A percentile compares a stretch with the other conserved stretches of the same genome.
Conservation (phyloP, 2,888 invertebrate genomes). For the Charanyca ferruginea region DNA sequence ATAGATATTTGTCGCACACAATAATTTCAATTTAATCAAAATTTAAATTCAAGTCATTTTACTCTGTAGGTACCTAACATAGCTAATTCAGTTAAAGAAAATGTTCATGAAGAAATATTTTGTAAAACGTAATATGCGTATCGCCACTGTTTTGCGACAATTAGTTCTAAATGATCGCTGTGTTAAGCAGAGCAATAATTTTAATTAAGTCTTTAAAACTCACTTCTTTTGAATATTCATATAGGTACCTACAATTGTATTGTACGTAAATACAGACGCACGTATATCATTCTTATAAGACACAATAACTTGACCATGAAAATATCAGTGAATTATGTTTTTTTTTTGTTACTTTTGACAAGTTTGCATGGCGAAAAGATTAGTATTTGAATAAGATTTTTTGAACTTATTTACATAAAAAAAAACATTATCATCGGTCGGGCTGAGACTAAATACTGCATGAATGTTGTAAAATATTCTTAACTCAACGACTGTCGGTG, state of each 20-base stretch:
- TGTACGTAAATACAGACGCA: not conserved
- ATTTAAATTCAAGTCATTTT: not conserved
- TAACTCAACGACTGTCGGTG: no score
- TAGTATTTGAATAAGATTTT: no score
- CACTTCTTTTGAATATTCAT: not conserved
- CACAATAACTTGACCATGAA: conserved; percentile 9
- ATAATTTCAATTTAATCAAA: no score
- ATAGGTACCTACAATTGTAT: not conserved
- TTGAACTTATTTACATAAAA: no score
- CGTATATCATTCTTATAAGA: not conserved
- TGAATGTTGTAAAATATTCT: no score
- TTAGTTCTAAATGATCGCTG: conserved; percentile 20
- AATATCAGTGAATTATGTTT: not conserved
- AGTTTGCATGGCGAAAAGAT: not conserved
- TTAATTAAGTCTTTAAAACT: conserved; percentile 22
- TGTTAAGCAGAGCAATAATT: conserved; percentile 9
- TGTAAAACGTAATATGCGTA: conserved; percentile 38
- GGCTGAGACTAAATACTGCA: no score
- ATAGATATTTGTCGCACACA: no score
- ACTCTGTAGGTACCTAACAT: not conserved
- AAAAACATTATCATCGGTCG: no score
- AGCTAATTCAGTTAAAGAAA: not conserved
- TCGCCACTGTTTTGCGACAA: conserved; percentile 31
- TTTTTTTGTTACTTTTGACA: not conserved
- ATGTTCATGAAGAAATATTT: conserved; percentile 35